A percentile compares a stretch with the other conserved stretches of the same genome.
phyloP scores from a whole-genome alignment of 1,140 invertebrate species.

The Wiebesia pumilae region DNA sequence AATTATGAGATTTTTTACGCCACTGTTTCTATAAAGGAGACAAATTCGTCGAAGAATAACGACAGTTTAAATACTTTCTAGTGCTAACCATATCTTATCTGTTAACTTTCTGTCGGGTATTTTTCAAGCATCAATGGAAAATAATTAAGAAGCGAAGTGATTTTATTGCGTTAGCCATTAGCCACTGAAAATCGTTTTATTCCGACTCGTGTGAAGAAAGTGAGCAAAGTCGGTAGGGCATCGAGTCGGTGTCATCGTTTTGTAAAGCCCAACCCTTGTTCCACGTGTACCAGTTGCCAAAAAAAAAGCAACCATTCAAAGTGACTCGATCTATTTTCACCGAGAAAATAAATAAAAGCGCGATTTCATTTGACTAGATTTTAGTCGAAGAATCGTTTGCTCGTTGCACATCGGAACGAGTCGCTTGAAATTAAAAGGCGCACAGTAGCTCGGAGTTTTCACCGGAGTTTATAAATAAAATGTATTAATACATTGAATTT shows the following conservation, averaged over 20 bases:
- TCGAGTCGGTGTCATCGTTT: not conserved
- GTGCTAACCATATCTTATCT: not conserved
- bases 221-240: not conserved
- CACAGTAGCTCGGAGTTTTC: no score
- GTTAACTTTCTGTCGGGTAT: not conserved
- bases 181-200: not conserved
- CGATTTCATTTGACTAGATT: no score
- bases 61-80: not conserved
- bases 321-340: no score
- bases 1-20: no score
- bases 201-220: not conserved
- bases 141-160: not conserved
- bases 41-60: not conserved
- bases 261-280: not conserved
- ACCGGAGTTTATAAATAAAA: no score
- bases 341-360: no score
- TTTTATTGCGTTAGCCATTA: not conserved
- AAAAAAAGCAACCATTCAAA: no score
- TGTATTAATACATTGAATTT: not conserved
- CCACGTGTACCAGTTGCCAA: no score
- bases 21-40: not conserved
- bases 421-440: no score
- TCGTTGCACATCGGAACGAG: no score
- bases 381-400: no score
- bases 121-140: not conserved